Evolutionary conservation across 2,888 invertebrate genomes (phyloP).

Genomic region (Drosophila neonasuta): DNA sequence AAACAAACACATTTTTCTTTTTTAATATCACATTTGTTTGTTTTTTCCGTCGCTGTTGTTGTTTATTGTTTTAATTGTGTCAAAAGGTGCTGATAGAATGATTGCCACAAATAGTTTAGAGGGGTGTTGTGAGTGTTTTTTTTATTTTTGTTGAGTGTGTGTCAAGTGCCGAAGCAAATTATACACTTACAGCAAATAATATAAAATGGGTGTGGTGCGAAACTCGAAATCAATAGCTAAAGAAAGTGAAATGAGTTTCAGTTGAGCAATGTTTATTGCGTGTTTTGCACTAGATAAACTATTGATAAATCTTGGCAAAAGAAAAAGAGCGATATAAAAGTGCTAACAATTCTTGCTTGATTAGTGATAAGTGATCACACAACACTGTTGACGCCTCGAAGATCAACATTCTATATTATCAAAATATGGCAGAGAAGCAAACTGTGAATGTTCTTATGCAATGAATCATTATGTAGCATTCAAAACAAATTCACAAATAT

Average conservation of each 20-base stretch:
- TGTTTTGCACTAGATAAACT: background rate
- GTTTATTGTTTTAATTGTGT: slow-evolving; percentile 52
- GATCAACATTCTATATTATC: background rate
- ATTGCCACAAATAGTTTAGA: slow-evolving; percentile 22
- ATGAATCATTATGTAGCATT: background rate
- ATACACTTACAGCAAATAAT: slow-evolving; percentile 16
- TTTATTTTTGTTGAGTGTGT: background rate
- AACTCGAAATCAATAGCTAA: background rate
- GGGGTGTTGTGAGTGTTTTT: background rate
- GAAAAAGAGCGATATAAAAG: background rate
- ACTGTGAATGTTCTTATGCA: too few relatives aligned
- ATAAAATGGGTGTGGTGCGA: background rate
- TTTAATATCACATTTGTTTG: slow-evolving; percentile 33
- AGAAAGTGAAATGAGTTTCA: slow-evolving; percentile 7
- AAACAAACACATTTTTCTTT: slow-evolving; percentile 13
- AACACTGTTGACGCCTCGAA: background rate
- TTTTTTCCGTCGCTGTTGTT: background rate
- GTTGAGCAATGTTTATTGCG: background rate
- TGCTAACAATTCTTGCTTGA: background rate
- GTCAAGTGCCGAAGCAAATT: slow-evolving; percentile 1
- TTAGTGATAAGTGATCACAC: background rate
- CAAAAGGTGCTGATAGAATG: slow-evolving; percentile 47
- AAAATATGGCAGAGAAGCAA: too few relatives aligned
- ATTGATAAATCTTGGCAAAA: background rate
- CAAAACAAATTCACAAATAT: background rate